Evolutionary conservation across 2,888 invertebrate genomes (phyloP), one percentile per base, ranked within the genome.

Genomic region (Caenorhabditis doughertyi): DNA sequence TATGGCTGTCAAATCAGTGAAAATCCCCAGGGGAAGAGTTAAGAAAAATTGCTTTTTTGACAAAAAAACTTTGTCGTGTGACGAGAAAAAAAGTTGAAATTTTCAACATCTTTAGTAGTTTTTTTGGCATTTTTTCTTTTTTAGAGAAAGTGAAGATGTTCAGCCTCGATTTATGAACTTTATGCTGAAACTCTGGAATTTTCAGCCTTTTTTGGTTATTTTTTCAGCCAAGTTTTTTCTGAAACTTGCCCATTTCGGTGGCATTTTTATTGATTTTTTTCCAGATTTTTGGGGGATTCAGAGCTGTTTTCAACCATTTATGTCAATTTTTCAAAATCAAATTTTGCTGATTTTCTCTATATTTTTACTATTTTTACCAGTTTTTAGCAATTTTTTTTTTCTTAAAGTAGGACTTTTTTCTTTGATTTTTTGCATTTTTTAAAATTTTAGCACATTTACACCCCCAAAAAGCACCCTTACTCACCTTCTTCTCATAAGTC

Each of bases 401-500:
- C n/a, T n/a, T n/a, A n/a, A n/a, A n/a, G n/a, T n/a, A n/a, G n/a
- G n/a, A n/a, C n/a, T n/a, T n/a, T n/a, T n/a, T n/a, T 4, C 47
- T 16, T n/a, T 4, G 21, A 53, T 25, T 53, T n/a, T n/a, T n/a
- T n/a, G n/a, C n/a, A n/a, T n/a, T n/a, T n/a, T n/a, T n/a, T n/a
- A n/a, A n/a, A n/a, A n/a, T n/a, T n/a, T n/a, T n/a, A n/a, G n/a
- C n/a, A n/a, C n/a, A n/a, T n/a, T n/a, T n/a, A n/a, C n/a, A n/a
- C n/a, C n/a, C n/a, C n/a, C n/a, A n/a, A n/a, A n/a, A n/a, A 25
- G 7, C 27, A 13, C 13, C 9, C 9, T 9, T 5, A 73, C 73
- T 77, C 51, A 90, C 90, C 84, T 90, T 90, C 67, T 90, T 85
- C 79, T 90, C 90, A 76, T 88, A 90, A 21, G 90, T 90, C 27